Conservation (phyloP, 2,888 invertebrate species). For the Lasiommata megera region DNA sequence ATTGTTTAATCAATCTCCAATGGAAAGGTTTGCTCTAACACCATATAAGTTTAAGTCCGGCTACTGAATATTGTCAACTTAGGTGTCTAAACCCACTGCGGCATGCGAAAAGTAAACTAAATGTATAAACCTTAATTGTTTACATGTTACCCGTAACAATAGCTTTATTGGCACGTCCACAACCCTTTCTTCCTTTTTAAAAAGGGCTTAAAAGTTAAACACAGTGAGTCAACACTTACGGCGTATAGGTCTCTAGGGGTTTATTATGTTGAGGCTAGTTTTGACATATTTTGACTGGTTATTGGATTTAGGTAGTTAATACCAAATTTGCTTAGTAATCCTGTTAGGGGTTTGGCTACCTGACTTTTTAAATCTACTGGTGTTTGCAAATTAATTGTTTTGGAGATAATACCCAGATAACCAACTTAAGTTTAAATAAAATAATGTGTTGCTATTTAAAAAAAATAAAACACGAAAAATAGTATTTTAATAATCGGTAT, state of each 20-base stretch:
- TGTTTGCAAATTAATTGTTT: background rate
- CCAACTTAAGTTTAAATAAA: no score
- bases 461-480: no score
- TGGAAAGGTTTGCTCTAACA: no score
- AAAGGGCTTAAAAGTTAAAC: conserved; percentile 49
- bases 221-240: conserved; percentile 38
- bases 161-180: conserved; percentile 26
- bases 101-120: conserved; percentile 13
- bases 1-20: no score
- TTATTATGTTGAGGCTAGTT: conserved; percentile 51
- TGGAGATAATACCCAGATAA: background rate
- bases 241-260: conserved; percentile 50
- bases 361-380: conserved; percentile 38
- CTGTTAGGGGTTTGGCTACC: conserved; percentile 52
- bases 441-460: no score
- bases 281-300: conserved; percentile 73
- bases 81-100: no score
- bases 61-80: no score
- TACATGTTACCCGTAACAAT: background rate
- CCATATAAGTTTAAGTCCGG: no score
- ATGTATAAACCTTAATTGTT: conserved; percentile 41
- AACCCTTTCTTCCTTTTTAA: conserved; percentile 55
- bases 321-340: conserved; percentile 58
- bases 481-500: no score
- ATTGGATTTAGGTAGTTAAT: conserved; percentile 51